Conservation (phyloP, 1,140 invertebrate genomes). For the Andrena cerasifolii region DNA sequence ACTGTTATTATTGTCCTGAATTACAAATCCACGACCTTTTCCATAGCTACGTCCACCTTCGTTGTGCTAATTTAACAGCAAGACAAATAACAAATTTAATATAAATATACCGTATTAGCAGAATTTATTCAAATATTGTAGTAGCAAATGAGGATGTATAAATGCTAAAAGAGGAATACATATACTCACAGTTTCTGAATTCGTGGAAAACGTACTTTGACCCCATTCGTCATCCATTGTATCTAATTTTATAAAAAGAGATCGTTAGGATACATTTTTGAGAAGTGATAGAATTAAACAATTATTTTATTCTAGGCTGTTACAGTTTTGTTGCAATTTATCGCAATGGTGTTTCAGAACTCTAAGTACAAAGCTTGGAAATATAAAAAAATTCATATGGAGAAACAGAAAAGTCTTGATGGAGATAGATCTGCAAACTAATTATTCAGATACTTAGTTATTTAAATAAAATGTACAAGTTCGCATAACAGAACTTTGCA, state of each 20-base stretch:
- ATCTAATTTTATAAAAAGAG: not conserved
- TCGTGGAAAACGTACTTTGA: not conserved
- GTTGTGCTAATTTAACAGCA: constrained; percentile 47
- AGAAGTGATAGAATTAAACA: not conserved
- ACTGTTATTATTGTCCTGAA: constrained; percentile 50
- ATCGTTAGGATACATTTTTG: not conserved
- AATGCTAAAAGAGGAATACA: not conserved
- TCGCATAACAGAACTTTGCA: too few species aligned
- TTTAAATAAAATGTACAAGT: too few species aligned
- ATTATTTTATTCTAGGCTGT: too few species aligned
- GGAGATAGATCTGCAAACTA: too few species aligned
- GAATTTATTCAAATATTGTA: not conserved
- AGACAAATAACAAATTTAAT: not conserved
- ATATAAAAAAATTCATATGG: too few species aligned
- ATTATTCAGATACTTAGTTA: too few species aligned
- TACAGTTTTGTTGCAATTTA: too few species aligned
- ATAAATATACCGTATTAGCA: constrained; percentile 2
- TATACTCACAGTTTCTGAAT: constrained; percentile 45
- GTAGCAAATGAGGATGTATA: too few species aligned
- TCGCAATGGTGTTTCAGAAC: too few species aligned
- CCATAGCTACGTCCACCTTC: constrained; percentile 64
- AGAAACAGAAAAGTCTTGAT: too few species aligned
- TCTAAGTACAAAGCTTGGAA: too few species aligned
- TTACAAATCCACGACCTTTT: constrained; percentile 68
- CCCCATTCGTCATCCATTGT: constrained; percentile 59